Evolutionary conservation across 2,113 vertebrate genomes (phyloP), one percentile per base, ranked within the genome.

Genomic region (Falcunculus frontatus): DNA sequence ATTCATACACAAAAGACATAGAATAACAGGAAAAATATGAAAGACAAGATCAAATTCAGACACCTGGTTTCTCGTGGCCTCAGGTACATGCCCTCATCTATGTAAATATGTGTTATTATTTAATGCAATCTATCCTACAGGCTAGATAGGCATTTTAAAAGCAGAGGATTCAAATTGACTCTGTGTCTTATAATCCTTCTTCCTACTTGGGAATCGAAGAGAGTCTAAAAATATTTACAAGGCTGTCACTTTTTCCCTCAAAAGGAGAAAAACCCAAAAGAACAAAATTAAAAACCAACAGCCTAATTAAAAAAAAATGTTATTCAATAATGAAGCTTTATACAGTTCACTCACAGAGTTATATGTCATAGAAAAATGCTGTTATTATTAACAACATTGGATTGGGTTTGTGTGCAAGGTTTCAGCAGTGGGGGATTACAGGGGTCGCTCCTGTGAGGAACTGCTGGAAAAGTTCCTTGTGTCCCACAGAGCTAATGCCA

Each of bases 181-280:
- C 25, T 68, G 9, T 50, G 13, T 17, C 33, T 79, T 74, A 7
- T 10, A 47, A 20, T 84, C 12, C 10, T 92, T 73, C 23, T 44
- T 74, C 7, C 6, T 70, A n/a, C 5, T 23, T 55, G 11, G 5
- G 18, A 67, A 75, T n/a, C 9, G 2, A 39, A 74, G 6, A 42
- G 3, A 22, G 4, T 29, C 5, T 22, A 53, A 56, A 80, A 60
- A 6, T 60, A 52, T 44, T 84, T 60, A 1, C 37, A 60, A 47
- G 11, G 10, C 8, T 76, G 13, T 50, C 22, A 55, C 3, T 15
- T 26, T 50, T 83, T 23, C 9, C 11, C 25, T 18, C 10, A 76
- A 64, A 81, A 7, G 1, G 14, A 22, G 4, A 10, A 16, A 68
- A 52, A 4, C 4, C 0, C 5, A 32, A 18, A 4, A 62, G 18